These are phyloP conservation scores for Arge pagana DNA, from an alignment of 2,888 invertebrate genomes.

Conservation along the genomic window DNA sequence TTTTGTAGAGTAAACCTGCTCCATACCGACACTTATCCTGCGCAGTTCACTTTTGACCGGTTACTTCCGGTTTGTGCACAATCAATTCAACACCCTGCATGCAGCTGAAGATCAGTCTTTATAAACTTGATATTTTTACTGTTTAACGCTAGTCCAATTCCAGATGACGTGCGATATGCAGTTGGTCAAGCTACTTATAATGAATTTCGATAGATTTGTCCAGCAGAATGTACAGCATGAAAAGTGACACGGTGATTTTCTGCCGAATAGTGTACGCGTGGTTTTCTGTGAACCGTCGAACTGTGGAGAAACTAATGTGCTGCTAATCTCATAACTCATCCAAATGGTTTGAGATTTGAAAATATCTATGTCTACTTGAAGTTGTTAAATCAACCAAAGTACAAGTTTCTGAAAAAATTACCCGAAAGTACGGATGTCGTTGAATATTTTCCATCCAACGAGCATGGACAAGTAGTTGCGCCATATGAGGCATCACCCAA, in stretches of 20 bases:
- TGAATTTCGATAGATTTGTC: slow-evolving; percentile 23
- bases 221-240: background rate
- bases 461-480: slow-evolving; percentile 34
- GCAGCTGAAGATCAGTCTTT: background rate
- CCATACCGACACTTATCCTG: slow-evolving; percentile 10
- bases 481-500: slow-evolving; percentile 36
- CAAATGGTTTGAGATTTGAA: slow-evolving; percentile 46
- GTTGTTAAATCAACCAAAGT: slow-evolving; percentile 41
- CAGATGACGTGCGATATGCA: background rate
- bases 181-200: slow-evolving; percentile 15
- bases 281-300: slow-evolving; percentile 40
- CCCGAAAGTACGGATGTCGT: background rate
- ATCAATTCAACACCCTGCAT: slow-evolving; percentile 11
- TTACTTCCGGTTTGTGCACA: slow-evolving; percentile 5
- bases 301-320: slow-evolving; percentile 49
- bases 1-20: slow-evolving; percentile 24
- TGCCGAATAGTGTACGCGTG: slow-evolving; percentile 36
- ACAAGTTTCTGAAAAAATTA: no score
- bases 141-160: background rate
- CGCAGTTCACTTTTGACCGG: no score
- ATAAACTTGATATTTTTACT: background rate
- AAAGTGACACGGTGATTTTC: slow-evolving; percentile 33
- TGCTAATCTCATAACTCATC: slow-evolving; percentile 42
- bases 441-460: background rate
- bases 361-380: slow-evolving; percentile 49